Base-by-base conservation (phyloP, 2,113 vertebrate genomes). In the Pteronura brasiliensis region DNA sequence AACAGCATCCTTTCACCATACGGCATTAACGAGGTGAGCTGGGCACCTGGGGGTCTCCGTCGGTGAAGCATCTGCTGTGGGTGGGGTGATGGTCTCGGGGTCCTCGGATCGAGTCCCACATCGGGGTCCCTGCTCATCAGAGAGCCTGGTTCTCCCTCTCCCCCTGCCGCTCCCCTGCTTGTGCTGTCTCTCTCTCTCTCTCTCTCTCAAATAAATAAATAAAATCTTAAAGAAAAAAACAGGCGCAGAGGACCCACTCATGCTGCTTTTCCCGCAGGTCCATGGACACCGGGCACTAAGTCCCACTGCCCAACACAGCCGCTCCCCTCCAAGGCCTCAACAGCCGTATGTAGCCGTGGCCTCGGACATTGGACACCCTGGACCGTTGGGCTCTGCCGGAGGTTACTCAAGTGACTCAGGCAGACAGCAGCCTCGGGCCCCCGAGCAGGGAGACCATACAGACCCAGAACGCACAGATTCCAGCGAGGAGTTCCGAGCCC, bases 281-380 rank as follows among this genome's bases (percentile, higher is more conserved):
- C 1, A 0, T 0, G 3, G 9, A 31, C 18, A 20, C 12, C 7
- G 1, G 4, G 11, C 4, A 25, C 12, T 29, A 20, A 12, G 29
- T 10, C 10, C 3, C n/a, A 0, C 20, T 0, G 25, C 31, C 81
- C 18, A 0, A 3, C 0, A 0, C 1, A 14, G 44, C 44, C n/a
- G 13, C 27, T 49, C 18, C 1, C 1, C 7, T 39, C 10, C 74
- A 4, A 2, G 11, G 86, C 29, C 61, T 34, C 34, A 4, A 6
- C 36, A 29, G 39, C 57, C 6, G 15, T 17, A 0, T 25, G 10
- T 11, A 36, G 49, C 90, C 2, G 15, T 1, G 21, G 42, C 23
- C 1, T 18, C 1, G 0, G n/a, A 36, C 27, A 0, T 12, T 3
- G 36, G 67, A 6, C 42, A 0, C 27, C 0, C 11, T 2, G 36